phyloP scores from a whole-genome alignment of 2,113 vertebrate genomes.

The Dicrurus megarhynchus region DNA sequence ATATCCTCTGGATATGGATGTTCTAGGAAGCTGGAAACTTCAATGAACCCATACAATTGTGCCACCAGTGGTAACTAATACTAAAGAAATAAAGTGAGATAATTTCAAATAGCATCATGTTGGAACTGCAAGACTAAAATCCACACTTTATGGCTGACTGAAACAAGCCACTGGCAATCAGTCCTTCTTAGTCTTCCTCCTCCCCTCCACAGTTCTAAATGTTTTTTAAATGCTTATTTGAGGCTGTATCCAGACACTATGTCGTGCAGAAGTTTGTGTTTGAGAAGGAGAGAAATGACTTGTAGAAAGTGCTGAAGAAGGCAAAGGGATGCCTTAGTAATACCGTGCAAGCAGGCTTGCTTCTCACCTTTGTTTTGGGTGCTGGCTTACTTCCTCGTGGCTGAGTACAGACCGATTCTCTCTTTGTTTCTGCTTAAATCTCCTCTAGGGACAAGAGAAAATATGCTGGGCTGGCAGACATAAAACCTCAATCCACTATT shows the following conservation, averaged over 20 bases:
- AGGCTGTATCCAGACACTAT: not conserved
- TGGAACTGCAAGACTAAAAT: not conserved
- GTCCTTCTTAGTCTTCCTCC: not conserved
- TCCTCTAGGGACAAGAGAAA: not conserved
- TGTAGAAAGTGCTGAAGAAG: not conserved
- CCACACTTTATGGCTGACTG: not conserved
- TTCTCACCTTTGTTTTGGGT: not conserved
- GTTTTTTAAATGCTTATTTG: not conserved
- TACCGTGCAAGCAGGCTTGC: not conserved
- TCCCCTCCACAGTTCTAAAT: rapidly evolving
- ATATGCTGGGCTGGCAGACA: not conserved
- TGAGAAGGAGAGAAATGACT: not conserved
- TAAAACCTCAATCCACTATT: not conserved
- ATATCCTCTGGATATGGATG: not conserved
- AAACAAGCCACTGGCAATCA: not conserved
- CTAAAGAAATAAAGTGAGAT: not conserved
- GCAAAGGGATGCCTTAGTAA: rapidly evolving
- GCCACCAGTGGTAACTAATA: not conserved
- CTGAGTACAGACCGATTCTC: not conserved
- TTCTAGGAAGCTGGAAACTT: not conserved
- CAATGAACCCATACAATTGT: not conserved
- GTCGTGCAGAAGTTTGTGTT: not conserved
- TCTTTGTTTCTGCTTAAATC: not conserved
- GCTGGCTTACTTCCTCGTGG: not conserved
- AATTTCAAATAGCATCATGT: not conserved